Base-by-base conservation (phyloP, 2,888 invertebrate species). In the Bombylius major region DNA sequence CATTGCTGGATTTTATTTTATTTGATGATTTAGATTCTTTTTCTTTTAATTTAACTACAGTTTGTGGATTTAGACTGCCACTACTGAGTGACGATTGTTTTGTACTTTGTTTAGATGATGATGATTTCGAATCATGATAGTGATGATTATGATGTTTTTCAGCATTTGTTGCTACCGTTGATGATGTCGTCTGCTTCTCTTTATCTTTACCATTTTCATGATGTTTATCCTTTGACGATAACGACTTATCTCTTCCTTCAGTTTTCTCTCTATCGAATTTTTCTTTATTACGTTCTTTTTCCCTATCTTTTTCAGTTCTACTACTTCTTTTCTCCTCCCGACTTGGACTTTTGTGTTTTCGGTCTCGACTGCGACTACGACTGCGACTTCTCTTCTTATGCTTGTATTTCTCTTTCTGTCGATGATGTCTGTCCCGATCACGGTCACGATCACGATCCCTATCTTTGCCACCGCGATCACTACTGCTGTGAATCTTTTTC, bases 281-380 rank as follows among this genome's bases (percentile, higher is more conserved):
- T 4, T 42, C 39, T 36, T 32, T 56, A 34, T 13, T 48, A 57
- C 63, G 33, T 32, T 60, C 54, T 50, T 57, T 57, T 56, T 59
- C 45, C 12, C 36, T 48, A 34, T 60, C 54, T 50, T 57, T 57
- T 56, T 59, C 45, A 32, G 31, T 48, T 34, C 8, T 44, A 32
- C 39, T 50, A 32, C 39, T 50, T n/a, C 50, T 32, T 23, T 47
- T 55, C 6, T 54, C 56, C 23, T 59, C 52, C 53, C 67, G 66
- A 57, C 67, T 66, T 14, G 67, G 67, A 60, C 67, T 71, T 52
- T 72, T 68, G 36, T 66, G 67, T 54, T 70, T 66, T 4, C 70
- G 67, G 33, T 65, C 65, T 33, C 63, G 58, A 58, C 69, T 70
- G 59, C 68, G 69, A 7, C 72, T 69, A 5, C 65, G 65, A 54